A percentile compares a stretch with the other conserved stretches of the same genome.
Conservation (phyloP, 2,888 invertebrate genomes). For the Ophion slaviceki region DNA sequence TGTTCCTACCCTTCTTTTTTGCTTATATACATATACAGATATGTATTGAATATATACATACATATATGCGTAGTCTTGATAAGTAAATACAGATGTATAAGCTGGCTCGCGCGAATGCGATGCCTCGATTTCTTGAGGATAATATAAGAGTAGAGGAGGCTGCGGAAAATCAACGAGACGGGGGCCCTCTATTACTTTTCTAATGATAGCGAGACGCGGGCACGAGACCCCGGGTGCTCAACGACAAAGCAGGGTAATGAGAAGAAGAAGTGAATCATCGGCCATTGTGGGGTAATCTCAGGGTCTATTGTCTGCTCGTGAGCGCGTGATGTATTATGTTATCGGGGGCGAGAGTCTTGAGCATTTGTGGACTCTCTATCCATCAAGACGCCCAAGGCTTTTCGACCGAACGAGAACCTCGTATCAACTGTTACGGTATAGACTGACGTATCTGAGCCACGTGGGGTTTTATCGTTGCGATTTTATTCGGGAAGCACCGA, state of each 20-base stretch:
- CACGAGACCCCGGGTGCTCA: constrained; percentile 72
- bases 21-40: neutral
- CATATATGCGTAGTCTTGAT: neutral
- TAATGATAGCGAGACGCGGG: constrained; percentile 81
- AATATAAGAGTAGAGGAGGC: constrained; percentile 78
- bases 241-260: constrained; percentile 83
- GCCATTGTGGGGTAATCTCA: constrained; percentile 82
- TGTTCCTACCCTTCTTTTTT: constrained; percentile 36
- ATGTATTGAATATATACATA: neutral
- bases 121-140: constrained; percentile 74
- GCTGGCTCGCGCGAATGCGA: constrained; percentile 42
- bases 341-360: constrained; percentile 76
- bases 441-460: neutral
- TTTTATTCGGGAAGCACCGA: neutral
- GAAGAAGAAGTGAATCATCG: constrained; percentile 83
- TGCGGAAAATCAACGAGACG: constrained; percentile 71
- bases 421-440: neutral
- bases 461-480: neutral
- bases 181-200: constrained; percentile 82
- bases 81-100: neutral
- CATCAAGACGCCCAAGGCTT: constrained; percentile 72
- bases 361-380: constrained; percentile 64
- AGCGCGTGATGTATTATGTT: constrained; percentile 82
- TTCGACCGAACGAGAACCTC: constrained; percentile 42
- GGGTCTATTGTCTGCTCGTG: constrained; percentile 81